phyloP scores from a whole-genome alignment of 37 sponge, comb jelly and placozoan genomes.

The Eunapius fragilis region DNA sequence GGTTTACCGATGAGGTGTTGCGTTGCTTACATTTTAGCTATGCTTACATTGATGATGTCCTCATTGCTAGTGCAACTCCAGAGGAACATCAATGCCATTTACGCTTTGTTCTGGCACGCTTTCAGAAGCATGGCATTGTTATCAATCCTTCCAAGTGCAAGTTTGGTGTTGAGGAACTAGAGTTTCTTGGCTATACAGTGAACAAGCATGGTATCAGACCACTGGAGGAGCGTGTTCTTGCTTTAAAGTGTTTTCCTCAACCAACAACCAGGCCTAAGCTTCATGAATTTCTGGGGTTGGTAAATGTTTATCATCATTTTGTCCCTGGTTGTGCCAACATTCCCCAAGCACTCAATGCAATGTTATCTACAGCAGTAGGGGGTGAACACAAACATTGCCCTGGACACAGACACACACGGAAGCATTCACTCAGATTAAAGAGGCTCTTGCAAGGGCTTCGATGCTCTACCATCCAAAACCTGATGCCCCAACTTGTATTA shows the following conservation, averaged over 20 bases:
- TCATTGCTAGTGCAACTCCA: constrained; percentile 24
- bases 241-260: not conserved
- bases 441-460: not conserved
- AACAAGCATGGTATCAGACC: not conserved
- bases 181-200: constrained; percentile 14
- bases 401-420: too few species aligned
- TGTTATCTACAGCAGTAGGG: not conserved
- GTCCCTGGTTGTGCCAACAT: constrained; percentile 1
- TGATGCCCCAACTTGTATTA: not conserved
- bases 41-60: constrained; percentile 36
- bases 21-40: constrained; percentile 35
- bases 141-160: too few species aligned
- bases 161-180: not conserved
- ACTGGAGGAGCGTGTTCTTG: not conserved
- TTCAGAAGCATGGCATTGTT: not conserved
- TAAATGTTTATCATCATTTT: constrained; percentile 43
- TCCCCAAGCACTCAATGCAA: constrained; percentile 9
- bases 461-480: too few species aligned
- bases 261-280: not conserved
- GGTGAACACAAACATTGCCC: too few species aligned
- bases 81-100: constrained; percentile 43
- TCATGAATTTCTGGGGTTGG: constrained; percentile 15
- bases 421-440: too few species aligned
- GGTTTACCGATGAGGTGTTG: constrained; percentile 57
- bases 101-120: not conserved